Evolutionary conservation across 2,113 vertebrate genomes (phyloP).

Genomic region (Psilopogon haemacephalus): DNA sequence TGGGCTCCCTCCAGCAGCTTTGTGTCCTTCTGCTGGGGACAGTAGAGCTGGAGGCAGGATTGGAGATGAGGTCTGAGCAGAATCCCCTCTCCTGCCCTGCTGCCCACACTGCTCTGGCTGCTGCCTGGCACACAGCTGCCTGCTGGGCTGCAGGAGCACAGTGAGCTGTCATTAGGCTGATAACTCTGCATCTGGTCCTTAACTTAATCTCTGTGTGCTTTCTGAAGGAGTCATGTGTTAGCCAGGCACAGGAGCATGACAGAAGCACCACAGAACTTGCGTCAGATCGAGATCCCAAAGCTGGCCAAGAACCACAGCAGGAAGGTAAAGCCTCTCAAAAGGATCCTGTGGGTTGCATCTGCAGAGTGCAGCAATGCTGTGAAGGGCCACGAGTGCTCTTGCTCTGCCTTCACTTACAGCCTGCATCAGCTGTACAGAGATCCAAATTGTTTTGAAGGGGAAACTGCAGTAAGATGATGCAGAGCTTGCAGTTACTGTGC

Average conservation of each 20-base stretch:
- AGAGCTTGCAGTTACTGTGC: not conserved
- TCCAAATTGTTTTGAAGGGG: not conserved
- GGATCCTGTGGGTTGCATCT: not conserved
- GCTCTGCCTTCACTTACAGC: not conserved
- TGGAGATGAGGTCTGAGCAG: too few species aligned
- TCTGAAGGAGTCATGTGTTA: slow-evolving; percentile 80
- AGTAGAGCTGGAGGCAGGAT: too few species aligned
- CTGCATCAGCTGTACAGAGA: not conserved
- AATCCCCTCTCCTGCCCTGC: too few species aligned
- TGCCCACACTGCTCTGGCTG: too few species aligned
- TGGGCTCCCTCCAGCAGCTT: too few species aligned
- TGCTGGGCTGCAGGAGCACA: too few species aligned
- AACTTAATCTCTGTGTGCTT: not conserved
- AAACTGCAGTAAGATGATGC: not conserved
- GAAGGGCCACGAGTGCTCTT: not conserved
- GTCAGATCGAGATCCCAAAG: slow-evolving; percentile 92
- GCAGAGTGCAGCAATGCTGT: not conserved
- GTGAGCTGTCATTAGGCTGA: not conserved
- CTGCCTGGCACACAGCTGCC: too few species aligned
- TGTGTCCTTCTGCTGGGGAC: too few species aligned
- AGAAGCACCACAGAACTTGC: slow-evolving; percentile 85
- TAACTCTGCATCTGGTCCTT: not conserved
- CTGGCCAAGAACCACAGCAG: slow-evolving; percentile 78
- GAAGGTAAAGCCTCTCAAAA: slow-evolving; percentile 75
- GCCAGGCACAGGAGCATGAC: slow-evolving; percentile 90